Percentiles rank a stretch among this genome's conserved stretches.
phyloP scores from a whole-genome alignment of 2,113 vertebrate genomes.

The Candoia aspera region DNA sequence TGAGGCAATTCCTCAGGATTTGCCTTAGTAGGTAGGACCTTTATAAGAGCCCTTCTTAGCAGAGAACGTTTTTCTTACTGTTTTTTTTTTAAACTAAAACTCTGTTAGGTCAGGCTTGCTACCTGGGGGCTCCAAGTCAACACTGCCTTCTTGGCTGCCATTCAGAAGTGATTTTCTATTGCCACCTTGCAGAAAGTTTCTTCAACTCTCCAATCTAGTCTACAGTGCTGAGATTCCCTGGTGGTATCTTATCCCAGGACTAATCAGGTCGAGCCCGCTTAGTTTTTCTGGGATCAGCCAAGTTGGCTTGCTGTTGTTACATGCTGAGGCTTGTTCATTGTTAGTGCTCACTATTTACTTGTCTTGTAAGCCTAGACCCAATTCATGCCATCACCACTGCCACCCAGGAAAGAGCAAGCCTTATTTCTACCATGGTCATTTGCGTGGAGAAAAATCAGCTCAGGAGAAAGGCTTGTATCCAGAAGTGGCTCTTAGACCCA shows the following conservation, averaged over 20 bases:
- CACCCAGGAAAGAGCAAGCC: background rate
- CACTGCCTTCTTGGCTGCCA: background rate
- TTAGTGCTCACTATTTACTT: background rate
- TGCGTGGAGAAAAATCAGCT: background rate
- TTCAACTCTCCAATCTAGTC: background rate
- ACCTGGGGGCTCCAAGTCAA: background rate
- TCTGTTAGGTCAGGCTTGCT: background rate
- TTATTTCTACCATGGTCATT: background rate
- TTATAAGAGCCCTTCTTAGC: background rate
- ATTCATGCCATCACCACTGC: background rate
- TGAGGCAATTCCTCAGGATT: background rate
- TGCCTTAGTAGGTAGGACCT: background rate
- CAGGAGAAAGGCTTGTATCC: background rate
- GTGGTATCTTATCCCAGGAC: background rate
- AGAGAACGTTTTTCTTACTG: background rate
- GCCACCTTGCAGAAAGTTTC: background rate
- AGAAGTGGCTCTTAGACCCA: background rate
- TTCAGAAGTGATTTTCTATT: background rate
- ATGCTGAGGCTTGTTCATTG: background rate
- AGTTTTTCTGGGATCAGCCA: background rate
- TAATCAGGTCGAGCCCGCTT: background rate
- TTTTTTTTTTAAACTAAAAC: background rate
- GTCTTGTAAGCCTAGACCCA: background rate
- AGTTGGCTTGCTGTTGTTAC: background rate
- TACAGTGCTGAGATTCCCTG: background rate